Evolutionary conservation across 2,888 invertebrate genomes (phyloP).

Genomic region (Acrobeloides nanus): DNA sequence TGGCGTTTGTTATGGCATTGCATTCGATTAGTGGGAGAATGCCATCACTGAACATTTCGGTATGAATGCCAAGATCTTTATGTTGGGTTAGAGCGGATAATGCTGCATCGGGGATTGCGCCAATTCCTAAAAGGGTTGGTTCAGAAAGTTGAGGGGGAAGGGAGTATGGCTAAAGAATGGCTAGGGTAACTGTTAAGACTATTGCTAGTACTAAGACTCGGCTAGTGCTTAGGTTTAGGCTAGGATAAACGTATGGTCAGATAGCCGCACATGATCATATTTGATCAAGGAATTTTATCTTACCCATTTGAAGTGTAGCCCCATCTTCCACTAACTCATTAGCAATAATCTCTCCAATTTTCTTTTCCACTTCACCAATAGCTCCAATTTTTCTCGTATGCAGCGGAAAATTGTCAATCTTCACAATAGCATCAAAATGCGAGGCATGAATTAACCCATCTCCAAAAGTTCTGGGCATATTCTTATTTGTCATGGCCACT

Average conservation of each 20-base stretch:
- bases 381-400: constrained; percentile 13
- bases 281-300: background rate
- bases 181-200: too few species aligned
- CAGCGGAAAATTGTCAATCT: constrained; percentile 47
- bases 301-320: constrained; percentile 78
- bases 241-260: too few species aligned
- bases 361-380: constrained; percentile 57
- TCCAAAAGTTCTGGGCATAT: constrained; percentile 89
- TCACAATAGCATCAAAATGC: constrained; percentile 80
- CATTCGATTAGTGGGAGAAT: constrained; percentile 79
- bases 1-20: constrained; percentile 81
- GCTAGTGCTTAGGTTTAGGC: too few species aligned
- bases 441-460: constrained; percentile 81
- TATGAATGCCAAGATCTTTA: constrained; percentile 87
- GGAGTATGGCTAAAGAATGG: too few species aligned
- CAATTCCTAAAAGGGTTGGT: constrained; percentile 63
- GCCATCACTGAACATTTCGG: constrained; percentile 85
- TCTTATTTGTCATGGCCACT: constrained; percentile 76
- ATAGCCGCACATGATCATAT: too few species aligned
- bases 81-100: constrained; percentile 71
- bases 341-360: constrained; percentile 80
- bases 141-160: too few species aligned
- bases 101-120: constrained; percentile 88
- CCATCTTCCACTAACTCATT: constrained; percentile 82
- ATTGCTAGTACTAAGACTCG: too few species aligned